Evolutionary conservation across 2,113 vertebrate genomes (phyloP).

Genomic region (Girardinichthys multiradiatus): DNA sequence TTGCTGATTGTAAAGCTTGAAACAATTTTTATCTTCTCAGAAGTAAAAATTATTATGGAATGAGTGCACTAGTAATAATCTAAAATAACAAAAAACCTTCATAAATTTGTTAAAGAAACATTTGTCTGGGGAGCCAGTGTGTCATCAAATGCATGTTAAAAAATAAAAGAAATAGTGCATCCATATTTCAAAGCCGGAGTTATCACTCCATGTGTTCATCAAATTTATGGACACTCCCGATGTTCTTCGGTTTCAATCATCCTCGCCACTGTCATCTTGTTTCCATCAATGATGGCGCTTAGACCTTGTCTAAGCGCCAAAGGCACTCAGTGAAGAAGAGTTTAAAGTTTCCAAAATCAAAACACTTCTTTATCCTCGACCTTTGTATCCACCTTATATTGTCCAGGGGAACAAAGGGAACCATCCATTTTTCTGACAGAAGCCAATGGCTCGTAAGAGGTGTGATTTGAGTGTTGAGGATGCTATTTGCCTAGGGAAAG

Average conservation of each 20-base stretch:
- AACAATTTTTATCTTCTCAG: not conserved
- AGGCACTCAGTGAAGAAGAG: conserved; percentile 25
- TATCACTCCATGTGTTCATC: conserved; percentile 1
- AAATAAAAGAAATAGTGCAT: conserved; percentile 3
- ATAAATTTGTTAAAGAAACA: not conserved
- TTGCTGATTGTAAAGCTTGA: not conserved
- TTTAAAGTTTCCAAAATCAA: conserved; percentile 64
- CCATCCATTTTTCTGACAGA: conserved; percentile 91
- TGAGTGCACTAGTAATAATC: not conserved
- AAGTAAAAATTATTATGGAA: not conserved
- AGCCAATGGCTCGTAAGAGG: conserved; percentile 91
- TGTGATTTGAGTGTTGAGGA: conserved; percentile 93
- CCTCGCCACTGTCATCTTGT: conserved; percentile 1
- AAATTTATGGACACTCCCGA: conserved; percentile 20
- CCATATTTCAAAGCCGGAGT: conserved; percentile 6
- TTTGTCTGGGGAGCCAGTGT: not conserved
- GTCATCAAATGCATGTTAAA: not conserved
- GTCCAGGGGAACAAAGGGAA: conserved; percentile 90
- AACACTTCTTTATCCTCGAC: conserved; percentile 83
- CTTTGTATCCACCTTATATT: conserved; percentile 83
- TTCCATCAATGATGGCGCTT: not conserved
- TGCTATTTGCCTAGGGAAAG: conserved; percentile 98
- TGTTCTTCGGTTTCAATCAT: conserved; percentile 14
- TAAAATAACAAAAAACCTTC: not conserved
- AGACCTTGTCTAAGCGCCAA: not conserved